Evolutionary conservation across 37 sponge, comb jelly and placozoan genomes (phyloP).

Genomic region (Halichondria panicea): DNA sequence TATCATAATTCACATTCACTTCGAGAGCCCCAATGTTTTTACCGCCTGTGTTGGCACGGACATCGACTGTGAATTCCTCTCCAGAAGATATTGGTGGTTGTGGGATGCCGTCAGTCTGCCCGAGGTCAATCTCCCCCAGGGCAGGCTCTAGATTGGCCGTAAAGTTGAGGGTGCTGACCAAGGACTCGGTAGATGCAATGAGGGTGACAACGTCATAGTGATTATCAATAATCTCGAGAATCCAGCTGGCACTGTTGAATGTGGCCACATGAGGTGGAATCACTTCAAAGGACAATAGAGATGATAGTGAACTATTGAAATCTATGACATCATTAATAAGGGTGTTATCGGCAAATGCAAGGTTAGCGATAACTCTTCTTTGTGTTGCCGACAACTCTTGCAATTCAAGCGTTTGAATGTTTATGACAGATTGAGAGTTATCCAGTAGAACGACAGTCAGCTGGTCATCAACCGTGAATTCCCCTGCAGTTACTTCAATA

Average conservation of each 20-base stretch:
- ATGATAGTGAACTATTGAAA: neutral
- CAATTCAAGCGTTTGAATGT: neutral
- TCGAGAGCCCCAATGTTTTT: slow-evolving; percentile 26
- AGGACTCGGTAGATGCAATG: slow-evolving; percentile 8
- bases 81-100: slow-evolving; percentile 38
- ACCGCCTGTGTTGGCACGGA: slow-evolving; percentile 40
- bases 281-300: slow-evolving; percentile 22
- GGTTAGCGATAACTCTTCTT: neutral
- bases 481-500: neutral
- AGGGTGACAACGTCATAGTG: slow-evolving; percentile 21
- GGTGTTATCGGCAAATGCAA: slow-evolving; percentile 27
- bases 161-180: slow-evolving; percentile 2
- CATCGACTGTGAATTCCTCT: slow-evolving; percentile 44
- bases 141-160: slow-evolving; percentile 28
- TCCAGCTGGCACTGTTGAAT: slow-evolving; percentile 7
- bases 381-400: neutral
- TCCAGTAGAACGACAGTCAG: neutral
- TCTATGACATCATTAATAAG: slow-evolving; percentile 16
- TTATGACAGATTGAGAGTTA: neutral
- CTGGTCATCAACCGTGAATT: neutral
- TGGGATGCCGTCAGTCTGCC: slow-evolving; percentile 34
- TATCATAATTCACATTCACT: slow-evolving; percentile 20
- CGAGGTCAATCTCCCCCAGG: slow-evolving; percentile 56
- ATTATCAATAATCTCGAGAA: slow-evolving; percentile 10
- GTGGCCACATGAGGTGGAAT: slow-evolving; percentile 35